Evolutionary conservation across 2,113 vertebrate genomes (phyloP).

Genomic region (Oriolus oriolus): DNA sequence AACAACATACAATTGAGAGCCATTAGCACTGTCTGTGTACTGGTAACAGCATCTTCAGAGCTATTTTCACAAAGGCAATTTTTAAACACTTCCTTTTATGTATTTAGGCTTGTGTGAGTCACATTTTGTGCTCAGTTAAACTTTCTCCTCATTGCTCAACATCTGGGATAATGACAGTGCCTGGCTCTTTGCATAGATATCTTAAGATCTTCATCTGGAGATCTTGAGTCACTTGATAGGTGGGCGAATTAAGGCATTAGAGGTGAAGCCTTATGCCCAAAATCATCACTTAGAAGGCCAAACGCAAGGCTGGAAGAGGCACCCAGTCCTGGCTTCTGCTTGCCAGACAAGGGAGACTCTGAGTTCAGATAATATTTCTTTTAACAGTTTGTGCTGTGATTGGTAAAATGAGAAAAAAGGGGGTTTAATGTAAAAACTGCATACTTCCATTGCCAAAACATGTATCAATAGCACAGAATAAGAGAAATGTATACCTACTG

Average conservation of each 20-base stretch:
- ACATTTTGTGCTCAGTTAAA: constrained; percentile 25
- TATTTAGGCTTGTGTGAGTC: constrained; percentile 4
- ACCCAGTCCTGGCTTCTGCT: background rate
- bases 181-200: background rate
- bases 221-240: background rate
- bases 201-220: background rate
- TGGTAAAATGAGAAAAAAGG: background rate
- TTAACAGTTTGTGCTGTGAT: background rate
- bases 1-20: background rate
- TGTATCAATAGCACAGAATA: background rate
- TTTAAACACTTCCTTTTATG: constrained; percentile 39
- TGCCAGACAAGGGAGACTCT: background rate
- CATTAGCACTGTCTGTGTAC: background rate
- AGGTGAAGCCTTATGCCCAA: background rate
- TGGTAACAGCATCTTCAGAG: background rate
- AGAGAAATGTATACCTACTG: background rate
- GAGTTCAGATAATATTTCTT: background rate
- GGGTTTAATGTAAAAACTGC: background rate
- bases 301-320: background rate
- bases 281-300: background rate
- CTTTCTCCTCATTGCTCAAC: constrained; percentile 41
- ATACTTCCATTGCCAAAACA: background rate
- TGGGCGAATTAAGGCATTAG: background rate
- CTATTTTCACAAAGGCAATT: background rate
- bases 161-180: background rate